phyloP scores from a whole-genome alignment of 2,797 vertebrate genomes.

The Fundulus diaphanus region DNA sequence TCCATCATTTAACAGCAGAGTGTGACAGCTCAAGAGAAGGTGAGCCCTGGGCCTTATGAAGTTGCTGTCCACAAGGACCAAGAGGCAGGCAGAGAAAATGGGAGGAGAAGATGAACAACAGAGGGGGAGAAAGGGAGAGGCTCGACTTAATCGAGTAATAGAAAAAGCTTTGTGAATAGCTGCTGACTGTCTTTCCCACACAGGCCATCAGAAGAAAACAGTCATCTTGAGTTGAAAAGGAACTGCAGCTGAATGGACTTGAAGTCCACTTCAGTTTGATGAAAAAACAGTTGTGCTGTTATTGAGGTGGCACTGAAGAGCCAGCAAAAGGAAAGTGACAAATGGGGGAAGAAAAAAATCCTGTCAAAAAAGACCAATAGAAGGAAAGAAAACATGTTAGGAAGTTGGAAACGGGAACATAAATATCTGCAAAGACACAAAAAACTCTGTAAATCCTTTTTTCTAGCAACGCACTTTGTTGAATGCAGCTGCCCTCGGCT shows the following conservation, averaged over 20 bases:
- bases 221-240: conserved; percentile 52
- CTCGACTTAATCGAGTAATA: conserved; percentile 45
- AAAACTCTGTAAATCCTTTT: conserved; percentile 29
- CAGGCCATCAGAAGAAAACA: conserved; percentile 33
- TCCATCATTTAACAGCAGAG: conserved; percentile 47
- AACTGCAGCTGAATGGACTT: conserved; percentile 42
- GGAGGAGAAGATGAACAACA: conserved; percentile 28
- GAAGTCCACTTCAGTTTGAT: conserved; percentile 42
- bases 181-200: conserved; percentile 61
- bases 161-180: conserved; percentile 57
- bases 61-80: conserved; percentile 36
- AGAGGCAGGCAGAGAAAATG: conserved; percentile 32
- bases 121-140: conserved; percentile 33
- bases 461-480: conserved; percentile 15
- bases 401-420: conserved; percentile 23
- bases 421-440: conserved; percentile 9
- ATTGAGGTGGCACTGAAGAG: conserved; percentile 25
- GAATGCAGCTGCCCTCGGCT: conserved; percentile 23
- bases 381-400: conserved; percentile 19
- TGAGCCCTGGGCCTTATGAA: conserved; percentile 28
- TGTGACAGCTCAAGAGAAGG: conserved; percentile 20
- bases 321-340: conserved; percentile 8
- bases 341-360: conserved; percentile 1
- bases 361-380: conserved; percentile 2
- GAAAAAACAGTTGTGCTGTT: conserved; percentile 36